These are phyloP conservation scores for Cerceris ruficornis DNA, from an alignment of 2,888 invertebrate genomes.

Conservation along the genomic window DNA sequence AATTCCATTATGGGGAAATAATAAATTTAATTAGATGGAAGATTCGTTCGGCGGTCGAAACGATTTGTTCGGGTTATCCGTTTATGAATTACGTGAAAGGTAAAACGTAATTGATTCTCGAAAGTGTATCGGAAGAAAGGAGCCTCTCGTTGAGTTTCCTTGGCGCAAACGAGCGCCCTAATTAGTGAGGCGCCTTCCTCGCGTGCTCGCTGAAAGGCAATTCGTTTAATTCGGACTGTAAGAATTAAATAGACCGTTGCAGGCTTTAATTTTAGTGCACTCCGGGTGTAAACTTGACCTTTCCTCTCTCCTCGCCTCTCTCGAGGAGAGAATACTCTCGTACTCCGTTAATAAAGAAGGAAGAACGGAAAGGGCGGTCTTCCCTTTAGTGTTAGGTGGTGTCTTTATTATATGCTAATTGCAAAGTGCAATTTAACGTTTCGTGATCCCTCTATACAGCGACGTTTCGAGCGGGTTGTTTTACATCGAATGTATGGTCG, in stretches of 20 bases:
- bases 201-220: slow-evolving; percentile 1
- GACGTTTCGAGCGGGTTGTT: too few species aligned
- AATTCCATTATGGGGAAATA: too few species aligned
- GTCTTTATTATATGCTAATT: too few species aligned
- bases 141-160: not conserved
- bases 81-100: not conserved
- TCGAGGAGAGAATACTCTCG: not conserved
- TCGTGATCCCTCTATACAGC: too few species aligned
- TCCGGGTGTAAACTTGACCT: slow-evolving; percentile 31
- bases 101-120: not conserved
- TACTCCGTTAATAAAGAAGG: not conserved
- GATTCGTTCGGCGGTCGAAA: not conserved
- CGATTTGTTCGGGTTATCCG: not conserved
- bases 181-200: slow-evolving; percentile 3
- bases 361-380: not conserved
- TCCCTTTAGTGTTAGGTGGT: too few species aligned
- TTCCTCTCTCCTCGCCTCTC: slow-evolving; percentile 2
- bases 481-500: too few species aligned
- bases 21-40: not conserved
- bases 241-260: slow-evolving; percentile 22
- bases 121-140: not conserved
- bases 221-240: slow-evolving; percentile 8
- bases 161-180: not conserved
- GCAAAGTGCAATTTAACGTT: too few species aligned
- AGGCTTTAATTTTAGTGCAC: slow-evolving; percentile 12